phyloP scores from a whole-genome alignment of 2,113 vertebrate species.

The Aptenodytes forsteri region DNA sequence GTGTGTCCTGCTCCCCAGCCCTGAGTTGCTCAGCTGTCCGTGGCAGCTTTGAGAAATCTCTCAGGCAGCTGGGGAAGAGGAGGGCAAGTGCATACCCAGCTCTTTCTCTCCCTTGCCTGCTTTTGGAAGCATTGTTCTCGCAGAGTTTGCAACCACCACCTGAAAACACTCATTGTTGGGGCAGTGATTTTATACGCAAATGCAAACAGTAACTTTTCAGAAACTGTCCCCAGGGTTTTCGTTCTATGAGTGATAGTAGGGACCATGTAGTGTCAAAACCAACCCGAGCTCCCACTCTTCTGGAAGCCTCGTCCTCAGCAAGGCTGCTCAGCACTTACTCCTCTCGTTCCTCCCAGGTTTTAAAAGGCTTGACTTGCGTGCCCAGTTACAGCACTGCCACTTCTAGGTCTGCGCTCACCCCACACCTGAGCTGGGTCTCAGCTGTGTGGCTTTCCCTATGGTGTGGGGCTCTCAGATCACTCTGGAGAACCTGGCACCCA shows the following conservation, averaged over 20 bases:
- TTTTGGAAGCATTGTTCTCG: background rate
- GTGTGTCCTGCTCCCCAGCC: background rate
- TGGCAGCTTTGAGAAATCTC: background rate
- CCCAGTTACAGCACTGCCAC: background rate
- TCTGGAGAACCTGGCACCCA: background rate
- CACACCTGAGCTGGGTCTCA: background rate
- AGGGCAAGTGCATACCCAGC: accelerated
- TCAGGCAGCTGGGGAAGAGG: accelerated
- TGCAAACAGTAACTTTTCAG: background rate
- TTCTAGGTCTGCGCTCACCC: background rate
- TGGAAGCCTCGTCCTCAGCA: background rate
- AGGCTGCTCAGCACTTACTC: background rate
- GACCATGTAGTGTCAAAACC: background rate
- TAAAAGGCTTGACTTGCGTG: background rate
- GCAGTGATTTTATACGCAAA: background rate
- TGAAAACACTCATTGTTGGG: background rate
- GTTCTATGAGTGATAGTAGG: background rate
- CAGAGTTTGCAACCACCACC: background rate
- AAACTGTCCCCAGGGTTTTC: background rate
- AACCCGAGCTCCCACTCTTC: background rate
- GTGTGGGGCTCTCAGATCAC: background rate
- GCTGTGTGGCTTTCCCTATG: background rate
- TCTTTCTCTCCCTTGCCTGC: background rate
- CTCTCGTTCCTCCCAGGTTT: background rate
- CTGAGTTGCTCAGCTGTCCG: background rate